Base-by-base conservation (phyloP, 2,888 invertebrate species). In the Sisyra terminalis region DNA sequence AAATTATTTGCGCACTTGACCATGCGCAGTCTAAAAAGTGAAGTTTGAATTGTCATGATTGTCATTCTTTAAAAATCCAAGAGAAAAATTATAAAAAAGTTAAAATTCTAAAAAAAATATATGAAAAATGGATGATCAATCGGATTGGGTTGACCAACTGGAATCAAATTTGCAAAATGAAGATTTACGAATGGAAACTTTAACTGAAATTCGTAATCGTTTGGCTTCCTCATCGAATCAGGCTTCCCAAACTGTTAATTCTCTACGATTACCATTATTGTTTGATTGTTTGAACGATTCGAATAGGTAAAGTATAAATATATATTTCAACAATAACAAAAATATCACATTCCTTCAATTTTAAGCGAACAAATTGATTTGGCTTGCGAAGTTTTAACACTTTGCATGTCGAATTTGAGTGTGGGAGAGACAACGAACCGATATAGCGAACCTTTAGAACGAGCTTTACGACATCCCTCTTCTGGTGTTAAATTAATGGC, bases 341-440 rank as follows among this genome's bases (percentile, higher is more conserved):
- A 45, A 37, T 43, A 29, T 16, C 54, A 52, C 45, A 36, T 30
- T 24, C 16, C 13, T 18, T 29, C 46, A 42, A 42, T 39, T 30
- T 46, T 40, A 53, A 75, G 78, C 48, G 65, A 71, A 45, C 71
- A 76, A 52, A 61, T 73, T 3, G 68, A 71, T 50, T 52, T 76
- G 44, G 71, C 77, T 13, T 75, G 75, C 54, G 76, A 79, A 52
- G 71, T 82, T 4, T 59, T 83, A 30, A 65, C 70, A 35, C 59
- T 70, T 45, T 72, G 79, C 52, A 69, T 86, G 57, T 66, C 71
- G 8, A 73, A 73, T 50, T 63, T 82, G 49, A 65, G 66, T 44
- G 59, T 75, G 38, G 70, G 70, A n/a, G 70, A 74, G 49, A 65
- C 73, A 24, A 62, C 77, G 2, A 67, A 63, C 50, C 66, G 70